Conservation (phyloP, 1,140 invertebrate species). For the Grapholita molesta region DNA sequence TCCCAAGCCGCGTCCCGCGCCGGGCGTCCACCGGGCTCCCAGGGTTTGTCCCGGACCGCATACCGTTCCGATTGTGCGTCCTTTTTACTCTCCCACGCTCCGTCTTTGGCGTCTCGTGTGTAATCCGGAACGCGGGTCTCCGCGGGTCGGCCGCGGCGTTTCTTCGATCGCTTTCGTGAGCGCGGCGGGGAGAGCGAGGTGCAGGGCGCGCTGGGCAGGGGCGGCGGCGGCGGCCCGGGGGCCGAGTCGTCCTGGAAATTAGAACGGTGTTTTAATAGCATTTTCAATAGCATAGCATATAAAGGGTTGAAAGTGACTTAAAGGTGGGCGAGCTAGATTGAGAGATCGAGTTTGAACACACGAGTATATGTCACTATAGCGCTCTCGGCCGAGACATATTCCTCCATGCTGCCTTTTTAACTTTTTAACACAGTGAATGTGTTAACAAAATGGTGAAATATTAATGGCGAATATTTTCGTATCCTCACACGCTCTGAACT, state of each 20-base stretch:
- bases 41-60: background rate
- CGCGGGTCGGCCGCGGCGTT: background rate
- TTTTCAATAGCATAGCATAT: too few relatives aligned
- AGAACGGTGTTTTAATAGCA: background rate
- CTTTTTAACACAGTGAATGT: too few relatives aligned
- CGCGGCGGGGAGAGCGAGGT: background rate
- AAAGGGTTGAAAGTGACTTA: too few relatives aligned
- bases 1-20: constrained; percentile 47
- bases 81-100: background rate
- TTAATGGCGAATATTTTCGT: too few relatives aligned
- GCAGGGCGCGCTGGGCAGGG: background rate
- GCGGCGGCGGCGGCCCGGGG: constrained; percentile 20
- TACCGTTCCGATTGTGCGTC: too few relatives aligned
- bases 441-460: too few relatives aligned
- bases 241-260: constrained; percentile 16
- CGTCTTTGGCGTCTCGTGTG: background rate
- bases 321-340: too few relatives aligned
- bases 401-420: too few relatives aligned
- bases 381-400: too few relatives aligned
- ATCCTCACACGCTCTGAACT: too few relatives aligned
- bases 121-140: background rate
- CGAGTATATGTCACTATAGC: too few relatives aligned
- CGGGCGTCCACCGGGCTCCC: background rate
- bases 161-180: background rate
- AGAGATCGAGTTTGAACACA: too few relatives aligned